Evolutionary conservation across 2,797 vertebrate genomes (phyloP), one percentile per base, ranked within the genome.

Genomic region (Semotilus atromaculatus): DNA sequence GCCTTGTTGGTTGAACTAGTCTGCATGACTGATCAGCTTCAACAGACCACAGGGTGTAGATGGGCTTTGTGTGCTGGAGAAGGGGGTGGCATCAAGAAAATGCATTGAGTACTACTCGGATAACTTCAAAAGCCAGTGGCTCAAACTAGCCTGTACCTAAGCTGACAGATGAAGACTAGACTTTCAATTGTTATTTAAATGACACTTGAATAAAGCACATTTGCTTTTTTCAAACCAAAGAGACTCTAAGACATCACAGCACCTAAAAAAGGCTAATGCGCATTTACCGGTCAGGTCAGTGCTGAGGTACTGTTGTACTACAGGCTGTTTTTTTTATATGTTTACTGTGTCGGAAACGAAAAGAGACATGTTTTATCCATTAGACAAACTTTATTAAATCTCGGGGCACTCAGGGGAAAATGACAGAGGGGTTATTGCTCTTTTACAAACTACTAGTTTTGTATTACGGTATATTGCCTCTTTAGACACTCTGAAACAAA

Each of bases 21-120:
- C 85, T 86, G 90, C 88, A 91, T 90, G 91, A 89, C 84, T 88
- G 87, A 86, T 86, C 90, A 90, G 68, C 87, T 88, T 89, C 85
- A 90, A 91, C 88, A 88, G 85, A 73, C 81, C 55, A 58, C 36
- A 80, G 73, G 83, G 48, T 88, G 55, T 81, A 84, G 85, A 84
- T 86, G 86, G 86, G 77, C 83, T 87, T 84, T 86, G 81, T 85
- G 68, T 71, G 34, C 6, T n/a, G n/a, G 31, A 79, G 70, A 74
- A 40, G 76, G 29, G 53, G 72, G 83, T 77, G 53, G 80, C 55
- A 71, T 84, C 89, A 86, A 80, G 87, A 86, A 86, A 84, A 81
- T 67, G 31, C 82, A 81, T 71, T 81, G 78, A 88, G 83, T 73
- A 75, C 73, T 76, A 55, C 88, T 88, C 45, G 34, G 85, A 83